A percentile compares a stretch with the other conserved stretches of the same genome.
Evolutionary conservation across 2,113 vertebrate genomes (phyloP).

Genomic region (Emydura subglobosa): DNA sequence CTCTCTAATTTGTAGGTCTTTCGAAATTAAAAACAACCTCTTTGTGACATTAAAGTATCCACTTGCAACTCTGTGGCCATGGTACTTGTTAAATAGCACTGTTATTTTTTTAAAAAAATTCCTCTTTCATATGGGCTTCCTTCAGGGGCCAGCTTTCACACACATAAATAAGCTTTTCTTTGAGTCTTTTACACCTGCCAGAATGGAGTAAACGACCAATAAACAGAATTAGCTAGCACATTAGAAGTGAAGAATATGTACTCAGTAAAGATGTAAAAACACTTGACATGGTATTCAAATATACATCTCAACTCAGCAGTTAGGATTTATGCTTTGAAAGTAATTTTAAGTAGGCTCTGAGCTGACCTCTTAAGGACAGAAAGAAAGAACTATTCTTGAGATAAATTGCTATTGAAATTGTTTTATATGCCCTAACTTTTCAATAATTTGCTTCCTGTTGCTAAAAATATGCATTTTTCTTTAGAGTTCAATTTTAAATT

Average conservation of each 20-base stretch:
- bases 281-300: background rate
- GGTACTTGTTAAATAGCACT: background rate
- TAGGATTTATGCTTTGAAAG: background rate
- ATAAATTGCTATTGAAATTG: background rate
- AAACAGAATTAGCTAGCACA: background rate
- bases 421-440: background rate
- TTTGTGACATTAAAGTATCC: background rate
- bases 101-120: background rate
- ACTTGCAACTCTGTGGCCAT: background rate
- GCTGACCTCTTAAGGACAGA: background rate
- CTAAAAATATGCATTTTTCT: background rate
- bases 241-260: background rate
- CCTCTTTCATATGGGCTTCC: rapidly evolving
- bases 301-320: background rate
- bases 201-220: background rate
- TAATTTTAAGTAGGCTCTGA: background rate
- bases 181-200: background rate
- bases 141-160: background rate
- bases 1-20: background rate
- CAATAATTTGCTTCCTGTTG: background rate
- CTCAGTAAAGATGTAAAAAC: background rate
- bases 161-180: background rate
- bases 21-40: background rate
- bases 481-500: background rate
- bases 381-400: background rate